A percentile compares a stretch with the other conserved stretches of the same genome.
These are phyloP conservation scores for Onychomys arenicola DNA, from an alignment of 2,797 vertebrate species.

Conservation along the genomic window DNA sequence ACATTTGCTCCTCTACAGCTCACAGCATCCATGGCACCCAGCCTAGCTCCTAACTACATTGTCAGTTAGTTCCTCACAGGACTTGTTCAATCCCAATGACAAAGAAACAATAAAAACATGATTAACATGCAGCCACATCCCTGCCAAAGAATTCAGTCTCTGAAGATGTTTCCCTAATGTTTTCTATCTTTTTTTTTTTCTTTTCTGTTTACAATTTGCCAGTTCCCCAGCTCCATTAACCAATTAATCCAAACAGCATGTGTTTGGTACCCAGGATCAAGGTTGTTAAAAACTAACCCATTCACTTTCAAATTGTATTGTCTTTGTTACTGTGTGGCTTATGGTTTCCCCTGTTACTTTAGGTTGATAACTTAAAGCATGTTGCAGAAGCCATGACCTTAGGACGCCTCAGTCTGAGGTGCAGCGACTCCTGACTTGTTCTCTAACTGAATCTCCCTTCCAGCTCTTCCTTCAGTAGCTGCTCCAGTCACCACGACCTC, in stretches of 20 bases:
- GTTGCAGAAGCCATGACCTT: background rate
- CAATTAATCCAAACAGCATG: constrained; percentile 22
- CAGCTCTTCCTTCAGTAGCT: background rate
- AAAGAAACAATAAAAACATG: constrained; percentile 5
- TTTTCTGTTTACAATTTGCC: background rate
- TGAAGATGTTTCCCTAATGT: background rate
- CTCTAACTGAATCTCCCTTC: no score
- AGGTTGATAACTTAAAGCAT: background rate
- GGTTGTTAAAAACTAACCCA: background rate
- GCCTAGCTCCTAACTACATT: background rate
- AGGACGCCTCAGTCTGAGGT: background rate
- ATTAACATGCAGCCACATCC: background rate
- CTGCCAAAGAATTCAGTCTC: background rate
- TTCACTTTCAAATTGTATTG: background rate
- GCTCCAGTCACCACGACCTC: background rate
- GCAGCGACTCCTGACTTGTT: background rate
- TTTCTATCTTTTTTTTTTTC: background rate
- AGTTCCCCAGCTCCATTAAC: constrained; percentile 17
- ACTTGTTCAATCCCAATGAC: background rate
- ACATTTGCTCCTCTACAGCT: background rate
- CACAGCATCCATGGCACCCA: background rate
- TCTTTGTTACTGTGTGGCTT: background rate
- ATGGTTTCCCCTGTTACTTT: background rate
- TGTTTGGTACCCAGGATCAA: background rate
- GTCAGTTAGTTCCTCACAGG: background rate